These are phyloP conservation scores for Eupithecia subumbrata DNA, from an alignment of 2,888 invertebrate species.

Conservation along the genomic window DNA sequence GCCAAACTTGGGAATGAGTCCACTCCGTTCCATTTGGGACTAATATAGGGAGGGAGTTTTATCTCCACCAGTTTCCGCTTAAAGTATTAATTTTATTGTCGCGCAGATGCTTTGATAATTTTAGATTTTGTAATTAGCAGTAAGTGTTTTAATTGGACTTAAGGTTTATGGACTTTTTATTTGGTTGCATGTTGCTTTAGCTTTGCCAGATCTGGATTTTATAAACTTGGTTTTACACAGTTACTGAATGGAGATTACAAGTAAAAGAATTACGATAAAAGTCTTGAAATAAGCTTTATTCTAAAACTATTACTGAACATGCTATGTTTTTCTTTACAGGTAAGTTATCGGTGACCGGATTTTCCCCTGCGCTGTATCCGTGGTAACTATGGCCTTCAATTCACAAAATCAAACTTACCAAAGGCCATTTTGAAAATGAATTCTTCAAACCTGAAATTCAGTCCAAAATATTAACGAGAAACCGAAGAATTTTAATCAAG, in stretches of 20 bases:
- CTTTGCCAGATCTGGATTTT: not conserved
- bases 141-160: constrained; percentile 30
- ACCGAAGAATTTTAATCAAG: constrained; percentile 54
- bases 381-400: constrained; percentile 14
- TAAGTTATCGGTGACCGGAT: constrained; percentile 31
- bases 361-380: not conserved
- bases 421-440: constrained; percentile 12
- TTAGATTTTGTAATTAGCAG: constrained; percentile 37
- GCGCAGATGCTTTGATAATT: constrained; percentile 46
- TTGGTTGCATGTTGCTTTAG: not conserved
- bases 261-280: too few relatives aligned
- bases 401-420: constrained; percentile 10
- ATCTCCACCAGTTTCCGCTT: constrained; percentile 68
- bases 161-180: constrained; percentile 17
- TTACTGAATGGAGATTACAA: not conserved
- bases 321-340: constrained; percentile 41
- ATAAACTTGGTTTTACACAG: not conserved
- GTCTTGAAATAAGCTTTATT: not conserved
- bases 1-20: constrained; percentile 74
- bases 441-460: constrained; percentile 35
- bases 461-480: constrained; percentile 50
- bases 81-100: constrained; percentile 68
- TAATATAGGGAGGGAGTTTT: constrained; percentile 76
- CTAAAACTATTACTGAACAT: not conserved
- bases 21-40: constrained; percentile 61